Conservation (phyloP, 2,888 invertebrate genomes). For the Merodon equestris region DNA sequence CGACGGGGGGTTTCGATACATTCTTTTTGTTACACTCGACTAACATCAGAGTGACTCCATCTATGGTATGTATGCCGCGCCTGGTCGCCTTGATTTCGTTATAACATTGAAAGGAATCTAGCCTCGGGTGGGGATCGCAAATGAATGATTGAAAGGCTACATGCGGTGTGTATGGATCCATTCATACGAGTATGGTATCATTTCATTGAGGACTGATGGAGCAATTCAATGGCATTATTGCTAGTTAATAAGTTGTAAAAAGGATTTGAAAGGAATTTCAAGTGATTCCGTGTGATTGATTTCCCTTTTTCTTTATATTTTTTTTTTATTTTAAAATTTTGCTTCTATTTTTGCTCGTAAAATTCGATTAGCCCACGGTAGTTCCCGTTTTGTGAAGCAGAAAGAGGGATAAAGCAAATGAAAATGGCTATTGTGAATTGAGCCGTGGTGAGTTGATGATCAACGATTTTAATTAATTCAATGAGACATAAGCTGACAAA, state of each 20-base stretch:
- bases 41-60: too few species aligned
- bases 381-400: too few species aligned
- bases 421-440: too few species aligned
- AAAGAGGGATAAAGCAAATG: too few species aligned
- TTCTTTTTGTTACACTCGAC: conserved; percentile 22
- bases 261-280: conserved; percentile 49
- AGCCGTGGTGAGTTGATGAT: too few species aligned
- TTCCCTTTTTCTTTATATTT: conserved; percentile 1
- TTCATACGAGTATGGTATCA: conserved; percentile 26
- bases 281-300: conserved; percentile 45
- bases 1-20: conserved; percentile 30
- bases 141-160: neutral
- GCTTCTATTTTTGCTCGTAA: too few species aligned
- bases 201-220: conserved; percentile 55
- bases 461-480: too few species aligned
- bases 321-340: neutral
- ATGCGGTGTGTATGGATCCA: conserved; percentile 26
- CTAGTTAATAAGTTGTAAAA: conserved; percentile 59
- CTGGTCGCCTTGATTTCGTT: conserved; percentile 18
- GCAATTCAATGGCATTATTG: conserved; percentile 61
- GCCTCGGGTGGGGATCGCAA: neutral
- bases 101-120: conserved; percentile 8
- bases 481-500: too few species aligned
- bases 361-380: too few species aligned
- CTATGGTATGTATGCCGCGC: too few species aligned